Percentiles rank a stretch among this genome's conserved stretches.
Evolutionary conservation across 2,797 vertebrate species (phyloP).

Genomic region (Heteromormyrus szaboi): DNA sequence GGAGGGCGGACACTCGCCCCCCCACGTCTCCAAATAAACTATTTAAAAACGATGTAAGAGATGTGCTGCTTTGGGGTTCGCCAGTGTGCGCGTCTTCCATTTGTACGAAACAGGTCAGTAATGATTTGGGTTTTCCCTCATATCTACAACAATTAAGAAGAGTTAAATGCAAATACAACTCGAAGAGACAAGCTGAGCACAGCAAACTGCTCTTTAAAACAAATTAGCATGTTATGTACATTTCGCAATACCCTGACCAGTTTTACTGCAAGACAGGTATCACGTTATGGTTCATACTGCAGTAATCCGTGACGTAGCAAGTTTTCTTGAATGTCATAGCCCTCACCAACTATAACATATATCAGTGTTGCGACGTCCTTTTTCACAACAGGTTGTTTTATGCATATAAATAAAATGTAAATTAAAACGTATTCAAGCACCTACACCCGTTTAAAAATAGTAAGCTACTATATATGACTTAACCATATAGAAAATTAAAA

Average conservation of each 20-base stretch:
- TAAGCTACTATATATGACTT: background rate
- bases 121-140: background rate
- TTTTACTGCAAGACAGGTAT: background rate
- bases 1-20: background rate
- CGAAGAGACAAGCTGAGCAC: background rate
- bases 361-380: background rate
- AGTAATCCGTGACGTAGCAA: background rate
- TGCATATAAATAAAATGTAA: conserved; percentile 8
- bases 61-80: background rate
- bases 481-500: background rate
- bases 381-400: background rate
- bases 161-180: background rate
- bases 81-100: background rate
- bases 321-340: background rate
- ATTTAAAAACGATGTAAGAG: background rate
- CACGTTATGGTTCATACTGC: background rate
- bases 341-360: background rate
- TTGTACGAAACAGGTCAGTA: background rate
- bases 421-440: background rate
- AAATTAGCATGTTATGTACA: background rate
- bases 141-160: background rate
- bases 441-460: background rate
- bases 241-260: background rate
- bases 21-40: background rate
- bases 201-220: background rate